Conservation (phyloP, 1,140 invertebrate species). For the Pantala flavescens region DNA sequence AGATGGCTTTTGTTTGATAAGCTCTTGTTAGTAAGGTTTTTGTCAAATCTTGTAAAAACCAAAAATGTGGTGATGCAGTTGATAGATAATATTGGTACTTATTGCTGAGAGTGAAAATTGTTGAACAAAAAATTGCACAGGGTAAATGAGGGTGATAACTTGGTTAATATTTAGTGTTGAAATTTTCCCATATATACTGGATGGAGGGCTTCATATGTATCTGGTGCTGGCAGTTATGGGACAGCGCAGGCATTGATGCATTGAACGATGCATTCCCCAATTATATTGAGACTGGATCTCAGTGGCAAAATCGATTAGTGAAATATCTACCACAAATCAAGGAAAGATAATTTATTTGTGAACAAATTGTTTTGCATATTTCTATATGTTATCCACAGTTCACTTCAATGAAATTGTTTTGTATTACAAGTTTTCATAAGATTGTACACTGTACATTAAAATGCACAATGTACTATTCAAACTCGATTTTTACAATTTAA, state of each 20-base stretch:
- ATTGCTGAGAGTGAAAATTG: background rate
- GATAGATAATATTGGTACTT: background rate
- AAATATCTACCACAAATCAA: background rate
- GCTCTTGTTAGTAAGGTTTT: conserved; percentile 11
- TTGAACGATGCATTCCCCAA: conserved; percentile 12
- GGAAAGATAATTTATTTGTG: conserved; percentile 7
- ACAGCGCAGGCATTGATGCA: conserved; percentile 1
- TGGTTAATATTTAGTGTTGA: conserved; percentile 16
- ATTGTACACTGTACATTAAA: conserved; percentile 13
- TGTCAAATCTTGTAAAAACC: conserved; percentile 1
- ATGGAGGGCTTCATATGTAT: conserved; percentile 11
- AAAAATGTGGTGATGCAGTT: background rate
- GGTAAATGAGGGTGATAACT: conserved; percentile 15
- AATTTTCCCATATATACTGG: background rate
- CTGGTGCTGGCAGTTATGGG: conserved; percentile 8
- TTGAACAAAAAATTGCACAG: conserved; percentile 13
- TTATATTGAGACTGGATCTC: conserved; percentile 13
- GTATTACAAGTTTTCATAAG: conserved; percentile 11
- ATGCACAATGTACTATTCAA: conserved; percentile 14
- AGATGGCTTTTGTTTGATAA: conserved; percentile 10
- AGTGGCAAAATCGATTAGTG: background rate
- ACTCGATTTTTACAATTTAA: conserved; percentile 14
- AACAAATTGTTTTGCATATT: conserved; percentile 8
- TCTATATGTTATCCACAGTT: conserved; percentile 11
- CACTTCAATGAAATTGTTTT: conserved; percentile 11